Conservation (phyloP, 1,140 invertebrate species). For the Drosophila arawakana region DNA sequence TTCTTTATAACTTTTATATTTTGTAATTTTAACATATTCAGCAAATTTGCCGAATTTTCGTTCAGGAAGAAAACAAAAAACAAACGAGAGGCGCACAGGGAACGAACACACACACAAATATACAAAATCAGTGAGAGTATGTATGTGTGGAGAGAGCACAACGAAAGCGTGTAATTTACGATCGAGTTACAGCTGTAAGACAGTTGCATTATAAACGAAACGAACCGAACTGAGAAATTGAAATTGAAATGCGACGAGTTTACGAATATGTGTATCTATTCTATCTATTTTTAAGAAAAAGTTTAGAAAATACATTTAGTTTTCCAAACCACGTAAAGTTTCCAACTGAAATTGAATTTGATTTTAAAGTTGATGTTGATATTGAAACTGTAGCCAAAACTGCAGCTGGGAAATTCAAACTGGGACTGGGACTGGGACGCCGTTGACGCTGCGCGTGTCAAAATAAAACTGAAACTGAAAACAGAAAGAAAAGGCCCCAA, state of each 20-base stretch:
- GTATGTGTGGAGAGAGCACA: conserved; percentile 8
- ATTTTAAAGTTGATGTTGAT: neutral
- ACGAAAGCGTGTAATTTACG: conserved; percentile 47
- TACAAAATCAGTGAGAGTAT: neutral
- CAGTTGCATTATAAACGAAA: conserved; percentile 9
- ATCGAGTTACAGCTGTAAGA: conserved; percentile 53
- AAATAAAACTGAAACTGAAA: conserved; percentile 68
- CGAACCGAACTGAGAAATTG: conserved; percentile 1
- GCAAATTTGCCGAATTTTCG: conserved; percentile 2
- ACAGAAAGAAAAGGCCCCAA: conserved; percentile 53
- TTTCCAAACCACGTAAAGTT: neutral
- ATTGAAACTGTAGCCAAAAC: conserved; percentile 5
- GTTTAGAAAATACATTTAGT: neutral
- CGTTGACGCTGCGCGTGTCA: conserved; percentile 74
- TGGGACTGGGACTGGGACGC: conserved; percentile 6
- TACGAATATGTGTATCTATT: neutral
- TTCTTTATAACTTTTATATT: neutral
- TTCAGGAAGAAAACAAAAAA: conserved; percentile 11
- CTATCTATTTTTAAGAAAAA: neutral
- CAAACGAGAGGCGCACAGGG: neutral
- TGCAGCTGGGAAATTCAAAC: neutral
- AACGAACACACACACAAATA: conserved; percentile 14
- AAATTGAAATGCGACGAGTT: conserved; percentile 5
- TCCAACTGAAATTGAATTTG: neutral
- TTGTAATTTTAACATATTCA: conserved; percentile 5